These are phyloP conservation scores for Erebia aethiops DNA, from an alignment of 2,888 invertebrate species.

Conservation along the genomic window DNA sequence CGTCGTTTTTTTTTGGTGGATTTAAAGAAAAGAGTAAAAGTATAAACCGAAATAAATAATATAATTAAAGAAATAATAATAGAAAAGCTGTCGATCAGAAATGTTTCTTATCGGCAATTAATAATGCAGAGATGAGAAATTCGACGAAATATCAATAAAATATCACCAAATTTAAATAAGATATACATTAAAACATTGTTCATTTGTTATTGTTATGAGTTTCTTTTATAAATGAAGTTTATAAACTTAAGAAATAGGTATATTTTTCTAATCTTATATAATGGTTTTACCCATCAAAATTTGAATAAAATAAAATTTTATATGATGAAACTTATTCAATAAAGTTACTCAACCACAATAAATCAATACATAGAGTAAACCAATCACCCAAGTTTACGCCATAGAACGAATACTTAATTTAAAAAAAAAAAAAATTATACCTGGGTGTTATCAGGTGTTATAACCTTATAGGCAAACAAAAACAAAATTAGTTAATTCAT, in stretches of 20 bases:
- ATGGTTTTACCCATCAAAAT: background rate
- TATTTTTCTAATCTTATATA: background rate
- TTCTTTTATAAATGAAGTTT: background rate
- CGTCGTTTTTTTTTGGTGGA: background rate
- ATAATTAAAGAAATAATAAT: conserved; percentile 1
- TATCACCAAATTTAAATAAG: conserved; percentile 7
- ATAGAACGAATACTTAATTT: too few relatives aligned
- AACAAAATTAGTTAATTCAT: background rate
- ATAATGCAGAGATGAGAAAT: background rate
- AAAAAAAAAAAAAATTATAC: too few relatives aligned
- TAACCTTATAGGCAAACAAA: background rate
- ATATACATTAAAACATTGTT: background rate
- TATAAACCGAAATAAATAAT: conserved; percentile 1
- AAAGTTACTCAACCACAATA: conserved; percentile 4
- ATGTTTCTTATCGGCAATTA: background rate
- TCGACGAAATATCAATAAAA: conserved; percentile 2
- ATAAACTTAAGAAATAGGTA: background rate
- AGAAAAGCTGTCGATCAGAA: conserved; percentile 1
- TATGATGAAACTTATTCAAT: background rate
- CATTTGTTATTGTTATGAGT: background rate
- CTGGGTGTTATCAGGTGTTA: too few relatives aligned
- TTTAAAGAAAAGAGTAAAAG: background rate
- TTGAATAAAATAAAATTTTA: conserved; percentile 1
- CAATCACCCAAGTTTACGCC: background rate
- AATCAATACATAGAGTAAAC: background rate